Evolutionary conservation across 1,140 invertebrate genomes (phyloP).

Genomic region (Helicoverpa armigera): DNA sequence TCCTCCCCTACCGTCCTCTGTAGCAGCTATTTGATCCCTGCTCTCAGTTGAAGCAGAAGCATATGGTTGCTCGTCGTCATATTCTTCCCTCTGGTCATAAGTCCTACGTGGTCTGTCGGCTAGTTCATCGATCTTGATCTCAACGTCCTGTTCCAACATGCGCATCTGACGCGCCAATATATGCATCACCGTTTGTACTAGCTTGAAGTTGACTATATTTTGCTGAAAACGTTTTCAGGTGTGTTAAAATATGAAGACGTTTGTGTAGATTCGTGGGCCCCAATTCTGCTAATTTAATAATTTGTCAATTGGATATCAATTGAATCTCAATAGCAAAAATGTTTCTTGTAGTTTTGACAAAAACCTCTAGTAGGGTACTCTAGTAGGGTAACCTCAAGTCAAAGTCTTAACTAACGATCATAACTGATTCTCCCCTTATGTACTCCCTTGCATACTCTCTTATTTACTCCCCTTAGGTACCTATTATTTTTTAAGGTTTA

Average conservation of each 20-base stretch:
- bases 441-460: too few relatives aligned
- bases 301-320: too few relatives aligned
- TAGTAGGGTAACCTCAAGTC: too few relatives aligned
- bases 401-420: too few relatives aligned
- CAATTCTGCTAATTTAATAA: too few relatives aligned
- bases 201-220: slow-evolving; percentile 74
- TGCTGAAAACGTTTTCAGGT: slow-evolving; percentile 54
- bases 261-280: too few relatives aligned
- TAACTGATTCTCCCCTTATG: too few relatives aligned
- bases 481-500: too few relatives aligned
- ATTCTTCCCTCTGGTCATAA: not conserved
- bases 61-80: not conserved
- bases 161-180: slow-evolving; percentile 77
- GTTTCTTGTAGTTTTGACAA: too few relatives aligned
- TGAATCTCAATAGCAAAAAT: too few relatives aligned
- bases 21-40: not conserved
- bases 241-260: not conserved
- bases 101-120: not conserved
- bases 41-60: slow-evolving; percentile 1
- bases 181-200: slow-evolving; percentile 71
- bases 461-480: too few relatives aligned
- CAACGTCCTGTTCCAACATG: slow-evolving; percentile 71
- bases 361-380: too few relatives aligned
- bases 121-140: slow-evolving; percentile 61
- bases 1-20: slow-evolving; percentile 15